Evolutionary conservation across 2,113 vertebrate species (phyloP).

Genomic region (Ceyx melanurus): DNA sequence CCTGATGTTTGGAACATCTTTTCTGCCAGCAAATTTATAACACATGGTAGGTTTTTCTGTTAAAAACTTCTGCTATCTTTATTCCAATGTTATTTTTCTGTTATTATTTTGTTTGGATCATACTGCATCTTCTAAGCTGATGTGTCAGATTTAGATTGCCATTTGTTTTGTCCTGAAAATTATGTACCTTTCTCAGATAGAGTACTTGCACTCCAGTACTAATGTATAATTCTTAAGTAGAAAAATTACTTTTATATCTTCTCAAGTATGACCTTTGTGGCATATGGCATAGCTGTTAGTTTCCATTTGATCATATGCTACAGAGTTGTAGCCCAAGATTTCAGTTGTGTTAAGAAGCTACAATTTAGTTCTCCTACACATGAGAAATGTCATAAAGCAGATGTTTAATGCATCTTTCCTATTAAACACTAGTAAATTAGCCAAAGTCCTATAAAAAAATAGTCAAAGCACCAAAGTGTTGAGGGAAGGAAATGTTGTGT

Average conservation of each 20-base stretch:
- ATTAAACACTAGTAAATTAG: conserved; percentile 8
- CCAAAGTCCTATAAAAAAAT: not conserved
- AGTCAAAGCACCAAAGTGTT: not conserved
- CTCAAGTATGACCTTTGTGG: not conserved
- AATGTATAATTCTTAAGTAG: not conserved
- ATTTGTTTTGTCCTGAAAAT: not conserved
- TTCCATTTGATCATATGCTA: not conserved
- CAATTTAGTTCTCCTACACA: not conserved
- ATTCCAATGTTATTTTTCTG: not conserved
- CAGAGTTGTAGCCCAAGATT: not conserved
- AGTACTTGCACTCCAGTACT: not conserved
- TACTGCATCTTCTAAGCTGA: not conserved
- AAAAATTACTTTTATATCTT: not conserved
- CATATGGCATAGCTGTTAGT: not conserved
- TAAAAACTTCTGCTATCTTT: not conserved
- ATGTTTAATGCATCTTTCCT: not conserved
- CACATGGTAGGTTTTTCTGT: not conserved
- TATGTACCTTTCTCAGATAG: not conserved
- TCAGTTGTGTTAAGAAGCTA: not conserved
- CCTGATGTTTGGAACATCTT: not conserved
- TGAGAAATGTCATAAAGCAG: conserved; percentile 9
- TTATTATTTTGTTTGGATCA: not conserved
- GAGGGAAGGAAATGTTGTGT: not conserved
- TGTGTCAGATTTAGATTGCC: not conserved
- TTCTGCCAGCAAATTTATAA: not conserved